A percentile compares a stretch with the other conserved stretches of the same genome.
These are phyloP conservation scores for Microdon myrmicae DNA, from an alignment of 2,888 invertebrate species.

Conservation along the genomic window DNA sequence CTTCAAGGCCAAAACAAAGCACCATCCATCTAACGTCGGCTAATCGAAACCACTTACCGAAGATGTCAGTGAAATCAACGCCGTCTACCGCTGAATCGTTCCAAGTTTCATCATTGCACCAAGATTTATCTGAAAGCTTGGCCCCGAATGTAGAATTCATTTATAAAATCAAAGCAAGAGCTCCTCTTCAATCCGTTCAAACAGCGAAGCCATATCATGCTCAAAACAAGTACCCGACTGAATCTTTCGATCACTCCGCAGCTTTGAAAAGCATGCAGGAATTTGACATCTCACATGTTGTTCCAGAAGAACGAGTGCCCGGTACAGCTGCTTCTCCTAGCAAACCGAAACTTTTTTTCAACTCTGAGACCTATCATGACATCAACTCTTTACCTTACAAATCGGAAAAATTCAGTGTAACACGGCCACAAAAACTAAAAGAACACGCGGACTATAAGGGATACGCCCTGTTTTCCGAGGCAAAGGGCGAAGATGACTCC, in stretches of 20 bases:
- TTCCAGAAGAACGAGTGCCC: constrained; percentile 53
- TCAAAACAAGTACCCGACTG: constrained; percentile 56
- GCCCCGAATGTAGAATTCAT: constrained; percentile 65
- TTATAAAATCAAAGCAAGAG: constrained; percentile 63
- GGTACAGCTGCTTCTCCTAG: constrained; percentile 40
- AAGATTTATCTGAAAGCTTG: constrained; percentile 57
- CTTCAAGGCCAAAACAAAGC: constrained; percentile 49
- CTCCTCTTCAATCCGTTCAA: constrained; percentile 63
- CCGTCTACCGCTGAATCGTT: constrained; percentile 14
- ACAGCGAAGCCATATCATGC: constrained; percentile 61
- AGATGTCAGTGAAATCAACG: constrained; percentile 17
- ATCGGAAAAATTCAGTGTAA: constrained; percentile 55
- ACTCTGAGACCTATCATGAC: constrained; percentile 65
- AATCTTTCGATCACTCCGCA: constrained; percentile 64
- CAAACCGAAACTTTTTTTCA: constrained; percentile 63
- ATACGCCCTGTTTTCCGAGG: constrained; percentile 62
- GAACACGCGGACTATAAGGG: constrained; percentile 60
- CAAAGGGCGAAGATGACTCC: constrained; percentile 54
- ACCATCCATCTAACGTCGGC: constrained; percentile 22
- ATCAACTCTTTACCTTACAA: constrained; percentile 65
- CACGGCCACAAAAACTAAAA: constrained; percentile 30
- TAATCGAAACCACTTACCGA: constrained; percentile 37
- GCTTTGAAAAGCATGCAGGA: constrained; percentile 64
- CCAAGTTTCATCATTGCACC: constrained; percentile 23
- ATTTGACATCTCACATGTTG: constrained; percentile 63